These are phyloP conservation scores for Cotesia congregata DNA, from an alignment of 2,888 invertebrate species.

Conservation along the genomic window DNA sequence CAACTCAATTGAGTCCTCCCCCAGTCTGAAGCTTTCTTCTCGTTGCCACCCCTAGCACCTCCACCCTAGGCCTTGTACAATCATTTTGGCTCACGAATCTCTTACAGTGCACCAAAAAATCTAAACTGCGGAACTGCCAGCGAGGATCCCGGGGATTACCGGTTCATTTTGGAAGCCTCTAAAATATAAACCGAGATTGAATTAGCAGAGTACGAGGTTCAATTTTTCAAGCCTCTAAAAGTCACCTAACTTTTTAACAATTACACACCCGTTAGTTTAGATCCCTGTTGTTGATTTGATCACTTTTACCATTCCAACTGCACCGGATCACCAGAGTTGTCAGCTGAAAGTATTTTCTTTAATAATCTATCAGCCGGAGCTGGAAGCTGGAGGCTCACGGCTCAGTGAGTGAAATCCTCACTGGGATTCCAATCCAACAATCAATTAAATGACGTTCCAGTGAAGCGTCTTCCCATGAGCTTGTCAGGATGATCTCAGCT, in stretches of 20 bases:
- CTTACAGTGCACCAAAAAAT: slow-evolving; percentile 49
- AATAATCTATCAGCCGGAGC: not conserved
- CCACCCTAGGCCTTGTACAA: slow-evolving; percentile 8
- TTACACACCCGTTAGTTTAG: too few species aligned
- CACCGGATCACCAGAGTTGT: not conserved
- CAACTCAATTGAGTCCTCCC: slow-evolving; percentile 12
- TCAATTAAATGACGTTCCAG: slow-evolving; percentile 66
- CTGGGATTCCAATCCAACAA: slow-evolving; percentile 65
- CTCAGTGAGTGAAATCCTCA: slow-evolving; percentile 52
- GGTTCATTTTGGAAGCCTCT: slow-evolving; percentile 28
- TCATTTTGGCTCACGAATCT: slow-evolving; percentile 21
- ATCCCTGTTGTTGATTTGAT: not conserved
- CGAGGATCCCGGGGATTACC: slow-evolving; percentile 28
- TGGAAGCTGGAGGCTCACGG: slow-evolving; percentile 4
- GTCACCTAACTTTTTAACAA: not conserved
- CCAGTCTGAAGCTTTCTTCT: not conserved
- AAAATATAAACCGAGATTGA: slow-evolving; percentile 19
- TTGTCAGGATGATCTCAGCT: slow-evolving; percentile 66
- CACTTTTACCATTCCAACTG: not conserved
- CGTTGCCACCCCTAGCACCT: slow-evolving; percentile 8
- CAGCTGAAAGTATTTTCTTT: not conserved
- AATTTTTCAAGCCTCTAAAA: slow-evolving; percentile 18
- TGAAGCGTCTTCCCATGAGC: slow-evolving; percentile 57
- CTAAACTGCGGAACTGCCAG: slow-evolving; percentile 40
- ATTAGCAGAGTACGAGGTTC: slow-evolving; percentile 9